These are phyloP conservation scores for Bergia sp. DNA, from an alignment of 92 coral and sea anemone genomes.

Conservation along the genomic window DNA sequence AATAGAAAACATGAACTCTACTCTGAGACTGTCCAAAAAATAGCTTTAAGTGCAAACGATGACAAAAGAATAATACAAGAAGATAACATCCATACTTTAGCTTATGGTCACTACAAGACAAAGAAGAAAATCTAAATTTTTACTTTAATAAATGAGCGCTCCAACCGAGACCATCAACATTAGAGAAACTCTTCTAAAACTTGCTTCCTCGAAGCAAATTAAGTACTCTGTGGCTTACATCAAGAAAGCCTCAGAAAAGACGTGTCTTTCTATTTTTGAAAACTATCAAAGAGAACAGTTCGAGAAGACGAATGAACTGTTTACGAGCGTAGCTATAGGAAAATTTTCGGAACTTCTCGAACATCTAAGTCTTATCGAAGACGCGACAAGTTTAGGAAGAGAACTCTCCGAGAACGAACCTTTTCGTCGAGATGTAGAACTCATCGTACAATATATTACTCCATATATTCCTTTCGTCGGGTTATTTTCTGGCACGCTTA, in stretches of 20 bases:
- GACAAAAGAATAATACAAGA: slow-evolving; percentile 49
- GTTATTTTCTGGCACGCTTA: not conserved
- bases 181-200: not conserved
- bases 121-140: too few species aligned
- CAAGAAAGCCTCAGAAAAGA: not conserved
- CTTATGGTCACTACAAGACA: slow-evolving; percentile 22
- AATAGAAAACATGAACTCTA: slow-evolving; percentile 30
- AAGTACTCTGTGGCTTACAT: not conserved
- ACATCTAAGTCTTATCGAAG: not conserved
- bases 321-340: not conserved
- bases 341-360: not conserved
- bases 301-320: not conserved
- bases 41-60: slow-evolving; percentile 41
- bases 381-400: not conserved
- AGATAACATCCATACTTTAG: slow-evolving; percentile 48
- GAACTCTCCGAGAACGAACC: not conserved
- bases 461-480: not conserved
- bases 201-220: not conserved
- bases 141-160: not conserved
- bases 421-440: not conserved
- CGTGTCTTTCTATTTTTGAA: not conserved
- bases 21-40: slow-evolving; percentile 44
- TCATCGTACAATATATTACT: not conserved
- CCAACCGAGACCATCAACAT: not conserved
- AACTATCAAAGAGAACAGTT: too few species aligned